phyloP scores from a whole-genome alignment of 2,113 vertebrate genomes.

The Microcebus murinus region DNA sequence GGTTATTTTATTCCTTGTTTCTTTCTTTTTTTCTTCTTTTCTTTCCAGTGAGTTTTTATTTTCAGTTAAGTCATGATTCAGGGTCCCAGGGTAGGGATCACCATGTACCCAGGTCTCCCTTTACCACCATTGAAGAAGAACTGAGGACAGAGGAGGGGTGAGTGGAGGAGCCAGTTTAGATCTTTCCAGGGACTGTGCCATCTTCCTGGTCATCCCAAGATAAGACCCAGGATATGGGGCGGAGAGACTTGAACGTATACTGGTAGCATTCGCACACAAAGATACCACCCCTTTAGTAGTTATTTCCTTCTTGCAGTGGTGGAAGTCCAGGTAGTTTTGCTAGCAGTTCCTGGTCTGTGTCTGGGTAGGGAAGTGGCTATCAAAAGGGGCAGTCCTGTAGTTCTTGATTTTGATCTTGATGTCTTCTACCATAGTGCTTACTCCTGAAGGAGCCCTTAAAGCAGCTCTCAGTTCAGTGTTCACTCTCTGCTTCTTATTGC shows the following conservation, averaged over 20 bases:
- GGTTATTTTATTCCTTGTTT: neutral
- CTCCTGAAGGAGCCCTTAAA: too few relatives aligned
- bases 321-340: neutral
- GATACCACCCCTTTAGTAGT: neutral
- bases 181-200: neutral
- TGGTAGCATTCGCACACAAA: neutral
- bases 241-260: neutral
- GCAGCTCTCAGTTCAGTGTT: neutral
- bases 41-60: neutral
- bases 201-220: neutral
- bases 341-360: neutral
- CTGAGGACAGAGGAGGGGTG: neutral
- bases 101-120: neutral
- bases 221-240: neutral
- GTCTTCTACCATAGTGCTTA: neutral
- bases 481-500: neutral
- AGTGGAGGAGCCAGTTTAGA: neutral
- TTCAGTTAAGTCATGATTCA: neutral
- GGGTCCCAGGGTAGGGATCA: neutral
- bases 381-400: neutral
- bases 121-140: neutral
- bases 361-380: neutral
- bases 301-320: neutral
- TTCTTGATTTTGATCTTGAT: neutral
- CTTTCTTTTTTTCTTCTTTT: neutral